Evolutionary conservation across 2,888 invertebrate species (phyloP), one percentile per base, ranked within the genome.

Genomic region (Teleiodes luculella): DNA sequence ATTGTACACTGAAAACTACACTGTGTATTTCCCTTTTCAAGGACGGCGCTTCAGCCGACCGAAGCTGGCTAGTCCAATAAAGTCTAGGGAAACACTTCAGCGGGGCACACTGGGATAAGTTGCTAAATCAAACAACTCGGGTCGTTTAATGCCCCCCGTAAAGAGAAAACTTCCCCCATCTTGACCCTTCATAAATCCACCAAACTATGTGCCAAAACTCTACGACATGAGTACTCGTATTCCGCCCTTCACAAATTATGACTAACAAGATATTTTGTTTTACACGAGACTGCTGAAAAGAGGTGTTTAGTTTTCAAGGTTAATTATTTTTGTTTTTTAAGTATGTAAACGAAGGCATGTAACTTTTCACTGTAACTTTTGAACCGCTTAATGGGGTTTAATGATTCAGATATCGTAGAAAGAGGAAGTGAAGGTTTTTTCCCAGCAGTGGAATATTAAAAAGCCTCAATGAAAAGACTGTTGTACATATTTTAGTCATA

Each of bases 181-280:
- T 33, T 55, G 52, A 16, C 46, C 52, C 51, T 37, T 47, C 55
- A 48, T 55, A 55, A 55, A 55, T 55, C 54, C 54, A 8, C 8
- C 16, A 24, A 55, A 55, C 50, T 55, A 55, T 55, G 54, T 45
- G 31, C 54, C 50, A n/a, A 30, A 11, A 13, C 28, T 28, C 36
- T 52, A 7, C n/a, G 39, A 20, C 43, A 28, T 50, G 2, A n/a
- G 14, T 14, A n/a, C 20, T 2, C 28, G 3, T 8, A 37, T 28
- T 30, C 35, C 35, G 49, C 5, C 18, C 16, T 16, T 41, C 18
- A 16, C 14, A 16, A 41, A 41, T 18, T 41, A n/a, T n/a, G n/a
- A 16, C 13, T 46, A 8, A 46, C 8, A n/a, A 8, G 13, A 20
- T 41, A 11, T 8, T 24, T 20, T 11, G 3, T 33, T 11, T 33